These are phyloP conservation scores for Xanthia icteritia DNA, from an alignment of 2,888 invertebrate species.

Conservation along the genomic window DNA sequence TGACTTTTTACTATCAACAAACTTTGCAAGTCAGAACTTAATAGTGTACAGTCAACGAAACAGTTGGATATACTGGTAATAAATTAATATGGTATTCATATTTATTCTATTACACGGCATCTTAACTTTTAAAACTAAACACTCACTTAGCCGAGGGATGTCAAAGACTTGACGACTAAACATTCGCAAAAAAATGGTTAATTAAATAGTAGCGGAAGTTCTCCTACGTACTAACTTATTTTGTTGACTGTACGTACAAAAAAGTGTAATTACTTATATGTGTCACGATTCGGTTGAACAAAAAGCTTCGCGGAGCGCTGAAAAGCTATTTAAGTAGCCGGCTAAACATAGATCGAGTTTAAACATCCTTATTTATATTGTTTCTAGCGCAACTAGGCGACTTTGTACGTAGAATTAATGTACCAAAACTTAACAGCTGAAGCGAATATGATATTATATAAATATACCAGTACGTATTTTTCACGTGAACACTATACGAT, in stretches of 20 bases:
- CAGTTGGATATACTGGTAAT: neutral
- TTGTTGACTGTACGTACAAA: conserved; percentile 29
- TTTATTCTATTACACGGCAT: too few relatives aligned
- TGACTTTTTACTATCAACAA: conserved; percentile 10
- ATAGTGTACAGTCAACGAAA: conserved; percentile 27
- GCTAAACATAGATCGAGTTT: conserved; percentile 26
- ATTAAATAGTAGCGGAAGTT: neutral
- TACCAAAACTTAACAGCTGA: neutral
- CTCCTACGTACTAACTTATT: neutral
- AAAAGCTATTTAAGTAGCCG: conserved; percentile 43
- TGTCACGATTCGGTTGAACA: conserved; percentile 42
- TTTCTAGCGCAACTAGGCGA: conserved; percentile 3
- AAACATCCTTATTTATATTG: conserved; percentile 40
- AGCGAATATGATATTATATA: neutral
- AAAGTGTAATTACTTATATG: conserved; percentile 44
- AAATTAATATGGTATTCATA: neutral
- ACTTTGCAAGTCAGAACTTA: conserved; percentile 35
- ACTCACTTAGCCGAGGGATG: neutral
- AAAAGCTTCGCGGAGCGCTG: conserved; percentile 48
- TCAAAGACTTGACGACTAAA: neutral
- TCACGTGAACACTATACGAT: conserved; percentile 9
- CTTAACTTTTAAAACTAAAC: too few relatives aligned
- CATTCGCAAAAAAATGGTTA: neutral
- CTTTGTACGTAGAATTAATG: neutral
- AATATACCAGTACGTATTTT: conserved; percentile 9